Evolutionary conservation across 2,113 vertebrate genomes (phyloP).

Genomic region (Theropithecus gelada): DNA sequence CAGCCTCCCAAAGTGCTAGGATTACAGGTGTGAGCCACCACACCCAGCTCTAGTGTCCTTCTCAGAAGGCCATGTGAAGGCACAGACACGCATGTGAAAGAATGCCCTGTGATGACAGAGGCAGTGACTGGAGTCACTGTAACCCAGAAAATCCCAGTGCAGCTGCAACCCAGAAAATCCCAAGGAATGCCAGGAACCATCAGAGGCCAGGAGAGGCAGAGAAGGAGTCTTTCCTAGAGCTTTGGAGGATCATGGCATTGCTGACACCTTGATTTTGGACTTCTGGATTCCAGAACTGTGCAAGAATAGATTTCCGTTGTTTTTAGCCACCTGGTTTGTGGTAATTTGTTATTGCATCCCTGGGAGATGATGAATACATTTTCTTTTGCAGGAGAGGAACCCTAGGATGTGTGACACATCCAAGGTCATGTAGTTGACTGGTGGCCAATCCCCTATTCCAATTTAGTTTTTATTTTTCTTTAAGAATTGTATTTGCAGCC

Average conservation of each 20-base stretch:
- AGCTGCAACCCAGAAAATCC: neutral
- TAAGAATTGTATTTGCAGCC: neutral
- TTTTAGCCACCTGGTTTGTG: neutral
- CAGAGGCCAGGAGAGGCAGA: neutral
- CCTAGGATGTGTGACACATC: neutral
- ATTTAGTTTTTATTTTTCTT: neutral
- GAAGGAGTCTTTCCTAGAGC: neutral
- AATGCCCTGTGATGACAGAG: neutral
- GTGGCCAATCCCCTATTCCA: neutral
- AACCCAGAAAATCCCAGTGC: too few relatives aligned
- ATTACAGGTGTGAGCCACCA: too few relatives aligned
- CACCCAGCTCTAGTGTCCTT: too few relatives aligned
- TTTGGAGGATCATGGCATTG: neutral
- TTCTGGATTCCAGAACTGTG: neutral
- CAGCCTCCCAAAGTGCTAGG: too few relatives aligned
- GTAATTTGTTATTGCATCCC: neutral
- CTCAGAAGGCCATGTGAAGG: neutral
- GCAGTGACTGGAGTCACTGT: neutral
- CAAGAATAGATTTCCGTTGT: neutral
- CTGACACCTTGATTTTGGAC: neutral
- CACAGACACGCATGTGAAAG: neutral
- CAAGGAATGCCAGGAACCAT: neutral
- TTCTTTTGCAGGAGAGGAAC: neutral
- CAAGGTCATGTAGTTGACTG: neutral
- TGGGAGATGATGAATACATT: fast-evolving